A percentile compares a stretch with the other conserved stretches of the same genome.
These are phyloP conservation scores for Ophion costatus DNA, from an alignment of 2,888 invertebrate species.

Conservation along the genomic window DNA sequence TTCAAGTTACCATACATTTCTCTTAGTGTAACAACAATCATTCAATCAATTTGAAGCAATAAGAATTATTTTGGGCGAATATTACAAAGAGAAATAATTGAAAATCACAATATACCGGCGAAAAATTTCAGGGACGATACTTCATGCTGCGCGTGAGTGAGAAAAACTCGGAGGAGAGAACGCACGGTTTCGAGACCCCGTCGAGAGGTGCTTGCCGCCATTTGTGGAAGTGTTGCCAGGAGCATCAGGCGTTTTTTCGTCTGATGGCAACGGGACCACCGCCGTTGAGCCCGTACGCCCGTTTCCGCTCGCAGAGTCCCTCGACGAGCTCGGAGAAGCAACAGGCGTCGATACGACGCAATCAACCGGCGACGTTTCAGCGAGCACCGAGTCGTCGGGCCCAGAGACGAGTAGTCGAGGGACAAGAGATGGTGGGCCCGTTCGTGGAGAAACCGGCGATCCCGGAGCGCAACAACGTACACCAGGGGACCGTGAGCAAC, in stretches of 20 bases:
- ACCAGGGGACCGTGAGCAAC: slow-evolving; percentile 67
- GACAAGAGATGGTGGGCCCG: slow-evolving; percentile 83
- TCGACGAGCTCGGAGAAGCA: slow-evolving; percentile 80
- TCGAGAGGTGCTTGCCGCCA: slow-evolving; percentile 97
- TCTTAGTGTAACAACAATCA: too few species aligned
- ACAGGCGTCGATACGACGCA: slow-evolving; percentile 82
- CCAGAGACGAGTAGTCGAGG: slow-evolving; percentile 88
- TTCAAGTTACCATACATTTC: too few species aligned
- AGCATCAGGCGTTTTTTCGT: slow-evolving; percentile 97
- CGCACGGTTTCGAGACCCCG: slow-evolving; percentile 98
- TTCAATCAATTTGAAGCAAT: too few species aligned
- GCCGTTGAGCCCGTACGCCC: slow-evolving; percentile 81
- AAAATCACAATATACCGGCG: neutral
- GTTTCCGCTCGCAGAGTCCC: slow-evolving; percentile 82
- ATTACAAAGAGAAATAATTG: neutral
- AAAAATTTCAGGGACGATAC: slow-evolving; percentile 88
- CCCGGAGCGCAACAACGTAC: slow-evolving; percentile 70
- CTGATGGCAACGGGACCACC: slow-evolving; percentile 88
- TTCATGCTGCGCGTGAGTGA: slow-evolving; percentile 98
- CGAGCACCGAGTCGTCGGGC: slow-evolving; percentile 91
- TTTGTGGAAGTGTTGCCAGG: slow-evolving; percentile 97
- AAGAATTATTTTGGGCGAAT: too few species aligned
- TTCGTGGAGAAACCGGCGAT: slow-evolving; percentile 77
- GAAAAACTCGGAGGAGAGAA: slow-evolving; percentile 98
- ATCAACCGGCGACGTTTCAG: slow-evolving; percentile 90